Percentiles rank a stretch among this genome's conserved stretches.
These are phyloP conservation scores for Periophthalmodon schlosseri DNA, from an alignment of 2,113 vertebrate species.

Conservation along the genomic window DNA sequence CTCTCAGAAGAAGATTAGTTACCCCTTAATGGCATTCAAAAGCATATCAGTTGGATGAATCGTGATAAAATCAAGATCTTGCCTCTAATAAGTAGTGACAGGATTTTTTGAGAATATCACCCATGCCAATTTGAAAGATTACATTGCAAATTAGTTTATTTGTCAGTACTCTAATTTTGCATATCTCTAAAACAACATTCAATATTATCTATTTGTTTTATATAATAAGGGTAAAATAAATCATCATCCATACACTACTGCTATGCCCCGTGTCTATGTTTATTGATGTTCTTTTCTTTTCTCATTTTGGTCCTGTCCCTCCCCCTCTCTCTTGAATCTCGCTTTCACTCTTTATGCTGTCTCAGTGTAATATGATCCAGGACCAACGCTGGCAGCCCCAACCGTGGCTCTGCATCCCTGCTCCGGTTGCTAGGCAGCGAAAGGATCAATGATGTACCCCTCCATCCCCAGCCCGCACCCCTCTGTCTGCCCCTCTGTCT, in stretches of 20 bases:
- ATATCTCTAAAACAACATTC: no score
- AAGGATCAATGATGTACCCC: slow-evolving; percentile 50
- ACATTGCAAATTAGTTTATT: no score
- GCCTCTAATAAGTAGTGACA: no score
- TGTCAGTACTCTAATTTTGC: no score
- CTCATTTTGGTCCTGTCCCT: slow-evolving; percentile 38
- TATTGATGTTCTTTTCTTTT: slow-evolving; percentile 28
- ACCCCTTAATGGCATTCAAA: no score
- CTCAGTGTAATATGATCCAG: slow-evolving; percentile 78
- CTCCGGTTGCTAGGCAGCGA: slow-evolving; percentile 74
- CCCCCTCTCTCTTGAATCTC: slow-evolving; percentile 59
- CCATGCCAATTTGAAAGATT: no score
- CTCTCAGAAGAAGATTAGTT: no score
- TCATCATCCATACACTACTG: slow-evolving; percentile 8
- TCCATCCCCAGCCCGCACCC: background rate
- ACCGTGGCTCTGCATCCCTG: slow-evolving; percentile 68
- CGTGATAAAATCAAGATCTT: no score
- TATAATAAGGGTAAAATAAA: slow-evolving; percentile 10
- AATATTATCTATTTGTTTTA: background rate
- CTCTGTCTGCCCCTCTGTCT: slow-evolving; percentile 47
- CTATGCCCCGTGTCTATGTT: slow-evolving; percentile 31
- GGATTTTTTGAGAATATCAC: no score
- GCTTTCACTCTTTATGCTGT: slow-evolving; percentile 70
- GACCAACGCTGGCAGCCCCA: slow-evolving; percentile 65
- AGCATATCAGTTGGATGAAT: no score